A percentile compares a stretch with the other conserved stretches of the same genome.
These are phyloP conservation scores for Orthosia gracilis DNA, from an alignment of 2,888 invertebrate genomes.

Conservation along the genomic window DNA sequence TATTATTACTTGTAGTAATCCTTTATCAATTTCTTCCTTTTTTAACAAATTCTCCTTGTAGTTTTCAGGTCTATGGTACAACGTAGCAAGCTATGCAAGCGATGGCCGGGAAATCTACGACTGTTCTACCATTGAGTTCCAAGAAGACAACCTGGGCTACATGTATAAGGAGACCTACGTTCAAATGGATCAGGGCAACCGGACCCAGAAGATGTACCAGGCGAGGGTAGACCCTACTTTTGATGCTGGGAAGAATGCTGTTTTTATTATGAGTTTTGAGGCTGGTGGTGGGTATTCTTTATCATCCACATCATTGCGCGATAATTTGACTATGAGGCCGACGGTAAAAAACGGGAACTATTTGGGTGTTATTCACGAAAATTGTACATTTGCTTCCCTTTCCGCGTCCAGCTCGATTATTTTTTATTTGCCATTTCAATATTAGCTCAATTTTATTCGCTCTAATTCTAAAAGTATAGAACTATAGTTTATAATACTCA, in stretches of 20 bases:
- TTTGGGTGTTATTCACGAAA: no score
- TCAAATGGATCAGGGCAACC: constrained; percentile 78
- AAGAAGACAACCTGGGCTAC: constrained; percentile 87
- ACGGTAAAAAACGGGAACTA: no score
- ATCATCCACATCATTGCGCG: neutral
- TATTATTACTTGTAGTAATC: no score
- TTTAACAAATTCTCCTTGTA: constrained; percentile 44
- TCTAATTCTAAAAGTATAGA: no score
- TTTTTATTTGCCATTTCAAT: no score
- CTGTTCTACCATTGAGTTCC: constrained; percentile 84
- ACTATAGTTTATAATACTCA: no score
- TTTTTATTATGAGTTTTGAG: constrained; percentile 86
- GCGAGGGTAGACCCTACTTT: constrained; percentile 88
- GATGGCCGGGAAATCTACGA: constrained; percentile 83
- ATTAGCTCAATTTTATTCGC: no score
- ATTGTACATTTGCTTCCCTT: no score
- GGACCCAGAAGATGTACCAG: constrained; percentile 86
- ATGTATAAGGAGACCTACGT: constrained; percentile 85
- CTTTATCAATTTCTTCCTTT: neutral
- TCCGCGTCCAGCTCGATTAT: no score
- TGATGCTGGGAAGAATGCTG: constrained; percentile 84
- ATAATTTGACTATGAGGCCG: neutral
- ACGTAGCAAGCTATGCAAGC: constrained; percentile 85
- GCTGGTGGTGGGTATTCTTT: constrained; percentile 79
- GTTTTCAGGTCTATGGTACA: constrained; percentile 89